phyloP scores from a whole-genome alignment of 1,140 invertebrate genomes.

The Colletes latitarsis region DNA sequence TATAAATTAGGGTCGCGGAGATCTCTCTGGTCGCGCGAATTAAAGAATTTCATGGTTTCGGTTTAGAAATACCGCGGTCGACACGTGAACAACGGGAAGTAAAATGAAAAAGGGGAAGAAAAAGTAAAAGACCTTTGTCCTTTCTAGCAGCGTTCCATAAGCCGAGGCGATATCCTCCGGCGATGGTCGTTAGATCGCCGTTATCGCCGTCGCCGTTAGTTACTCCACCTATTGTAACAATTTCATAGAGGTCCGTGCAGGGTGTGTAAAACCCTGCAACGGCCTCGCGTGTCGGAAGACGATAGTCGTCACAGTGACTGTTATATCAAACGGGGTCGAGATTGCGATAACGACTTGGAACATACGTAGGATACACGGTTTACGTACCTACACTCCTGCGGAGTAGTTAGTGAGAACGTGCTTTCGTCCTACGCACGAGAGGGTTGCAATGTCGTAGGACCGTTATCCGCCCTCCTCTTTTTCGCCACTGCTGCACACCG shows the following conservation, averaged over 20 bases:
- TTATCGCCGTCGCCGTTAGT: conserved; percentile 65
- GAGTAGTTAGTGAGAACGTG: conserved; percentile 60
- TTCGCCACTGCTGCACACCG: background rate
- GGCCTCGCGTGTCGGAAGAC: conserved; percentile 77
- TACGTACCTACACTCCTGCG: conserved; percentile 61
- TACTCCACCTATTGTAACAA: conserved; percentile 66
- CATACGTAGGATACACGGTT: conserved; percentile 75
- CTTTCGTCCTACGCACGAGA: conserved; percentile 63
- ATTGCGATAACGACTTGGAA: conserved; percentile 76
- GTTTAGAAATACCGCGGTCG: background rate
- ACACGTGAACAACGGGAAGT: background rate
- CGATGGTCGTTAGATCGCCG: conserved; percentile 49
- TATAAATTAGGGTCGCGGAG: background rate
- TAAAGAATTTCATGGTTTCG: conserved; percentile 1
- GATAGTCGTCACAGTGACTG: conserved; percentile 80
- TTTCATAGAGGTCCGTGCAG: conserved; percentile 64
- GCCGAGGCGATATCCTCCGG: conserved; percentile 24
- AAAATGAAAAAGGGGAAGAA: background rate
- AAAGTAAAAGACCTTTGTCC: conserved; percentile 27
- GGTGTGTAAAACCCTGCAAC: conserved; percentile 55
- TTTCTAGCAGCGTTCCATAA: conserved; percentile 22
- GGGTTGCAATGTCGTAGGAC: conserved; percentile 47
- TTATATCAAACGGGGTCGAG: conserved; percentile 78
- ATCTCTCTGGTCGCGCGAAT: background rate
- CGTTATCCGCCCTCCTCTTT: background rate